A percentile compares a stretch with the other conserved stretches of the same genome.
phyloP scores from a whole-genome alignment of 2,113 vertebrate genomes.

The Thinocorus orbignyianus region DNA sequence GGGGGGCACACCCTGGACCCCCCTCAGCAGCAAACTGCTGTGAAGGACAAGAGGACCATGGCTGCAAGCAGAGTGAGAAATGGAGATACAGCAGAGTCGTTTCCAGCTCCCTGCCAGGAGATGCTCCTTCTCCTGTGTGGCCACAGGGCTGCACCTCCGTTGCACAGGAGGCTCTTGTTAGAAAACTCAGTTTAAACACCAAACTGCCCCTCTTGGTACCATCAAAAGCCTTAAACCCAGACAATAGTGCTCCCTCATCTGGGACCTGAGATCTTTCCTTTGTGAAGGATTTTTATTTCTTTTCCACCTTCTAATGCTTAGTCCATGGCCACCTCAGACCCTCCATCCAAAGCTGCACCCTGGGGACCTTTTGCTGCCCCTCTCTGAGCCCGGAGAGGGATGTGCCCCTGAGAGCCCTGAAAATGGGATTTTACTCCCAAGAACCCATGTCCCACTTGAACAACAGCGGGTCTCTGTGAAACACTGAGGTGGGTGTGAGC shows the following conservation, averaged over 20 bases:
- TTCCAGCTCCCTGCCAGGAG: too few relatives aligned
- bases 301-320: too few relatives aligned
- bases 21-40: fast-evolving
- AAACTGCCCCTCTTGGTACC: not conserved
- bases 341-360: fast-evolving
- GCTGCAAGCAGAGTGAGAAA: not conserved
- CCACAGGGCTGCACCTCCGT: fast-evolving
- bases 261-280: too few relatives aligned
- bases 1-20: fast-evolving
- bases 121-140: not conserved
- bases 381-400: not conserved
- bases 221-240: not conserved
- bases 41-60: fast-evolving
- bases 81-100: fast-evolving
- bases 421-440: not conserved
- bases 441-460: fast-evolving
- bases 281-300: not conserved
- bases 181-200: not conserved
- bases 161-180: fast-evolving
- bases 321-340: fast-evolving
- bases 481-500: not conserved
- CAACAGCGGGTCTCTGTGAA: not conserved
- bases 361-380: not conserved
- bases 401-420: not conserved
- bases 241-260: fast-evolving